Evolutionary conservation across 2,113 vertebrate species (phyloP).

Genomic region (Lota lota): DNA sequence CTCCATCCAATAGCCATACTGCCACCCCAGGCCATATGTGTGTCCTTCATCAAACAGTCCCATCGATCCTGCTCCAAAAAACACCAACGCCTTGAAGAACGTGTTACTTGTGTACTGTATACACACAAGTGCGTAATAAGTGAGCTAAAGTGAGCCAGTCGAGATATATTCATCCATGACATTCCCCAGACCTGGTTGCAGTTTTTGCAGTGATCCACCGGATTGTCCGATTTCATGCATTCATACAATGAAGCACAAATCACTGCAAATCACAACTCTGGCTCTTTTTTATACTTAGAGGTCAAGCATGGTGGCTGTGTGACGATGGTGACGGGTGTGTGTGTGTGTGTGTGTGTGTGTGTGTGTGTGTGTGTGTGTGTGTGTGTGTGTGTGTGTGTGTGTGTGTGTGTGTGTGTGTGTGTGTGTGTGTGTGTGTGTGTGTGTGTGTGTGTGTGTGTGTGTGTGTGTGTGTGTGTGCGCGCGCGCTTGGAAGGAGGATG

Average conservation of each 20-base stretch:
- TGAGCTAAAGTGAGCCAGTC: no score
- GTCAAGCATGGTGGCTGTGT: no score
- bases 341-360: background rate
- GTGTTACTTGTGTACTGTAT: constrained; percentile 3
- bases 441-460: no score
- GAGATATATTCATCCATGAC: constrained; percentile 16
- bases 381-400: background rate
- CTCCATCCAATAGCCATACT: constrained; percentile 35
- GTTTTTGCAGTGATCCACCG: no score
- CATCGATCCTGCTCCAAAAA: constrained; percentile 47
- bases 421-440: constrained; percentile 1
- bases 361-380: no score
- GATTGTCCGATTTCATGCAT: no score
- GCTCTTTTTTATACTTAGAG: no score
- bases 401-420: no score
- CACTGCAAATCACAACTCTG: no score
- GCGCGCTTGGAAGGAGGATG: background rate
- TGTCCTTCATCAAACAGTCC: constrained; percentile 48
- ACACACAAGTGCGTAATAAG: background rate
- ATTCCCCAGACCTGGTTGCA: constrained; percentile 9
- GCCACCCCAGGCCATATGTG: constrained; percentile 31
- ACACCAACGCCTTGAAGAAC: constrained; percentile 9
- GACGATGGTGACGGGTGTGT: constrained; percentile 9
- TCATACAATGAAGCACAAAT: no score
- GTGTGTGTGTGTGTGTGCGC: no score